phyloP scores from a whole-genome alignment of 2,888 invertebrate genomes.

The Arrhopalites spinosus region DNA sequence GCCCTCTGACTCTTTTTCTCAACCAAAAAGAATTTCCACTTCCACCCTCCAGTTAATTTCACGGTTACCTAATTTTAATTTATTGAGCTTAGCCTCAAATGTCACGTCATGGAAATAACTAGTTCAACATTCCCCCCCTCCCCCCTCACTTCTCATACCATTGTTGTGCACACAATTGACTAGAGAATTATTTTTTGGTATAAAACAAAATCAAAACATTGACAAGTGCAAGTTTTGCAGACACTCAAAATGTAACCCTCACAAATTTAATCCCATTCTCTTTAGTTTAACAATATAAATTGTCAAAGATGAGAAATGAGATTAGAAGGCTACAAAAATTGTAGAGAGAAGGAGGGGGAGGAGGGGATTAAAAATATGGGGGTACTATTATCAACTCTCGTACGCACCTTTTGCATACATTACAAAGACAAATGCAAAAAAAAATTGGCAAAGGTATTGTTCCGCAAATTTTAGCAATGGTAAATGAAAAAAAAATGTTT shows the following conservation, averaged over 20 bases:
- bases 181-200: not conserved
- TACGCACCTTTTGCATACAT: not conserved
- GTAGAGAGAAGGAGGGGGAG: not conserved
- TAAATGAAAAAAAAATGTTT: too few species aligned
- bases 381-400: too few species aligned
- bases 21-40: too few species aligned
- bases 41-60: conserved; percentile 30
- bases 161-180: conserved; percentile 8
- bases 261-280: too few species aligned
- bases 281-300: too few species aligned
- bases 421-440: not conserved
- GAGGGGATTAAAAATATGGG: not conserved
- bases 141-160: too few species aligned
- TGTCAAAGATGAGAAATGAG: conserved; percentile 13
- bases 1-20: not conserved
- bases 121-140: not conserved
- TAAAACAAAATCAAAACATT: too few species aligned
- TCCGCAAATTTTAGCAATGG: too few species aligned
- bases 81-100: conserved; percentile 30
- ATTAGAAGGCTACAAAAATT: not conserved
- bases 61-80: conserved; percentile 36
- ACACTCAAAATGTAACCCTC: not conserved
- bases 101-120: conserved; percentile 15
- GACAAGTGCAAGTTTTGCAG: not conserved
- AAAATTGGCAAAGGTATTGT: not conserved